phyloP scores from a whole-genome alignment of 2,888 invertebrate species.

The Chelonus formosanus region DNA sequence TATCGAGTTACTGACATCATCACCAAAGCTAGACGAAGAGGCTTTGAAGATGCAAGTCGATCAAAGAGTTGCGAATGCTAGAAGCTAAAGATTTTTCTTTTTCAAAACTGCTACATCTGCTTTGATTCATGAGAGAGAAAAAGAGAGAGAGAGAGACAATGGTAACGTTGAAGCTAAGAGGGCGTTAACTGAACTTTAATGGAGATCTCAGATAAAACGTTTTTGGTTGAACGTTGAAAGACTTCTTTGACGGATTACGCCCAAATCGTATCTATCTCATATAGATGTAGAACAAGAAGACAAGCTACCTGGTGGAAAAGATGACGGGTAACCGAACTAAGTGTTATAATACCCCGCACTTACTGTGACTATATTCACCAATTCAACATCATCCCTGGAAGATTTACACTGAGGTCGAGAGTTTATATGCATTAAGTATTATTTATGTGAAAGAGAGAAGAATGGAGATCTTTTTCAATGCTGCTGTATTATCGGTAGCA shows the following conservation, averaged over 20 bases:
- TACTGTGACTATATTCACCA: not conserved
- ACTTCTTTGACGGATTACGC: constrained; percentile 64
- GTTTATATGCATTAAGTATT: constrained; percentile 15
- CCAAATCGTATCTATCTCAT: constrained; percentile 60
- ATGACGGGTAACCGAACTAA: constrained; percentile 47
- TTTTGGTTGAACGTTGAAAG: constrained; percentile 54
- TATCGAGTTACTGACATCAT: constrained; percentile 31
- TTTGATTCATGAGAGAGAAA: constrained; percentile 2
- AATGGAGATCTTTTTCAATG: constrained; percentile 13
- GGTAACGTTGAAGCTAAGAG: constrained; percentile 50
- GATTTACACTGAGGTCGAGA: constrained; percentile 24
- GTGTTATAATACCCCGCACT: constrained; percentile 52
- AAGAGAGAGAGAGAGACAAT: constrained; percentile 27
- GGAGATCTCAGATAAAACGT: constrained; percentile 63
- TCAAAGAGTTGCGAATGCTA: constrained; percentile 32
- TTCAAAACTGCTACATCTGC: constrained; percentile 21
- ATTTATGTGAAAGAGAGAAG: constrained; percentile 11
- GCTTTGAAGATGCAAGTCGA: constrained; percentile 18
- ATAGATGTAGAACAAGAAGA: constrained; percentile 29
- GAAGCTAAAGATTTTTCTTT: constrained; percentile 18
- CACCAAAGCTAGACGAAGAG: not conserved
- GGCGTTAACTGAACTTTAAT: constrained; percentile 65
- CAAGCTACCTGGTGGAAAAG: constrained; percentile 41
- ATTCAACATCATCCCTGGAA: constrained; percentile 12
- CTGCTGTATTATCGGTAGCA: constrained; percentile 32